A percentile compares a stretch with the other conserved stretches of the same genome.
These are phyloP conservation scores for Cygnus atratus DNA, from an alignment of 2,113 vertebrate genomes.

Conservation along the genomic window DNA sequence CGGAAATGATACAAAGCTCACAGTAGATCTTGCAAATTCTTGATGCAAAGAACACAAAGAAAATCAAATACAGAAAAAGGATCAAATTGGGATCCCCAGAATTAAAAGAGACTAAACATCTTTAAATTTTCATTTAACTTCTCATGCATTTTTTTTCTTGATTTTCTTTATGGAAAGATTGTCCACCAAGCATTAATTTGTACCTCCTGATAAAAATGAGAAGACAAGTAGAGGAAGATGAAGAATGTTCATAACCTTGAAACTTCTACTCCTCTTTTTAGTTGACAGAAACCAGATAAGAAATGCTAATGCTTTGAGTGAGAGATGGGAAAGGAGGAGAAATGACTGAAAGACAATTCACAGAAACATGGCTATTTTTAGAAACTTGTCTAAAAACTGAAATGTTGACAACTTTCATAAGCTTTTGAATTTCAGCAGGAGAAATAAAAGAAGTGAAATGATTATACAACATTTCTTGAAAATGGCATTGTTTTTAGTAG, in stretches of 20 bases:
- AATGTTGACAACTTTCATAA: background rate
- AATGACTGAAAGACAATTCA: background rate
- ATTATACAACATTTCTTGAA: background rate
- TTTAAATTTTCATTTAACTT: background rate
- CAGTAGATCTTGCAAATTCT: background rate
- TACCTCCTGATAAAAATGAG: background rate
- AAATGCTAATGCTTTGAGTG: background rate
- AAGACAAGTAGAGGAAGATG: background rate
- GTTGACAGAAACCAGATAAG: background rate
- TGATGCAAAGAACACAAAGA: background rate
- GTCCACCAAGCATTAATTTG: background rate
- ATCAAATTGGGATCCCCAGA: background rate
- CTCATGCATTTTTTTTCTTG: background rate
- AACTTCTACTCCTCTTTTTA: background rate
- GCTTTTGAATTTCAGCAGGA: background rate
- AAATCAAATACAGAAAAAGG: background rate
- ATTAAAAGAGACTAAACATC: background rate
- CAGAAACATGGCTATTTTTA: background rate
- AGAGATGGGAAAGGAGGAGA: background rate
- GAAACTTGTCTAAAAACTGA: background rate
- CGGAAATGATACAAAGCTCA: fast-evolving
- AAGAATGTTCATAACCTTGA: background rate
- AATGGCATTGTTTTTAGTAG: background rate
- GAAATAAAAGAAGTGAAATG: background rate
- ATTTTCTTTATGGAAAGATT: background rate